A percentile compares a stretch with the other conserved stretches of the same genome.
These are phyloP conservation scores for Megaceryle maxima DNA, from an alignment of 2,113 vertebrate genomes.

Conservation along the genomic window DNA sequence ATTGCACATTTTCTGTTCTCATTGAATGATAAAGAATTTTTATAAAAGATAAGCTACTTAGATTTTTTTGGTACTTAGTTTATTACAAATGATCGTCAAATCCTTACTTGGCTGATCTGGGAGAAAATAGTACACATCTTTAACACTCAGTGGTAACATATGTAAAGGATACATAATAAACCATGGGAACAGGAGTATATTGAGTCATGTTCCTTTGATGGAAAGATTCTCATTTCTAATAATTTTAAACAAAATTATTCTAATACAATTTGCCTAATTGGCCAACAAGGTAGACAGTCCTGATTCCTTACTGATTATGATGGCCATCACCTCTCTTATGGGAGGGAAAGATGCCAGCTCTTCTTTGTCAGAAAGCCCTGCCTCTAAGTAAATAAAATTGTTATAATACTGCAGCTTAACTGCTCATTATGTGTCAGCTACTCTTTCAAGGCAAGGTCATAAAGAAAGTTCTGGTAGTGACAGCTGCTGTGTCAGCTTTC, in stretches of 20 bases:
- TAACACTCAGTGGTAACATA: neutral
- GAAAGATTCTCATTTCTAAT: neutral
- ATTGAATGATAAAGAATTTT: conserved; percentile 23
- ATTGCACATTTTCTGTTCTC: conserved; percentile 66
- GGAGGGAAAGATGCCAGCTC: neutral
- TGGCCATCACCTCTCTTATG: neutral
- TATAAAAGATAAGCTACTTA: conserved; percentile 1
- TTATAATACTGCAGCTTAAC: conserved; percentile 6
- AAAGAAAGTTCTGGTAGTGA: conserved; percentile 16
- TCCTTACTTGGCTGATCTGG: neutral
- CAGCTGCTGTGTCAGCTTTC: conserved; percentile 41
- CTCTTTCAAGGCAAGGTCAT: conserved; percentile 38
- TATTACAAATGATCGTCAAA: neutral
- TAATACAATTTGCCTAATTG: neutral
- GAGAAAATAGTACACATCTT: neutral
- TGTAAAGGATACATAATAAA: neutral
- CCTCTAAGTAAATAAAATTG: conserved; percentile 16
- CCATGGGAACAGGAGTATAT: neutral
- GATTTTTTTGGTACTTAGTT: neutral
- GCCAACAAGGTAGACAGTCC: neutral
- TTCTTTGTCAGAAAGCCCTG: neutral
- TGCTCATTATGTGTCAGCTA: conserved; percentile 33
- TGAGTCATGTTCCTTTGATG: neutral
- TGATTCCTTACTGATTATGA: neutral
- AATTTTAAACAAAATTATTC: neutral